phyloP scores from a whole-genome alignment of 2,888 invertebrate genomes.

The Xylota sylvarum region DNA sequence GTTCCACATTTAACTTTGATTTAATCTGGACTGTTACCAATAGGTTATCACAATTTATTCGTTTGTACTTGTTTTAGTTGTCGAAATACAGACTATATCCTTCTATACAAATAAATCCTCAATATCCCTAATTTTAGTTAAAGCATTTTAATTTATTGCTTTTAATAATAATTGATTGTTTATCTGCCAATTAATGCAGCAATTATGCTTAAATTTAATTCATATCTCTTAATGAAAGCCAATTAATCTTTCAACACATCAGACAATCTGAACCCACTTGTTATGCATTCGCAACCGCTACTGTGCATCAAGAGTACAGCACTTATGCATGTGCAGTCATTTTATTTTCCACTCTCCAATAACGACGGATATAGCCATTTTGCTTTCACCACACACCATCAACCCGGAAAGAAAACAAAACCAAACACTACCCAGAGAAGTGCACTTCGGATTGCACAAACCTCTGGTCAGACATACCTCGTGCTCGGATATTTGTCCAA shows the following conservation, averaged over 20 bases:
- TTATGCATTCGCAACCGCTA: not conserved
- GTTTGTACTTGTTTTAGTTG: too few species aligned
- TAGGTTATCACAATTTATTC: too few species aligned
- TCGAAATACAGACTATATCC: too few species aligned
- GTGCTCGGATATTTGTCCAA: not conserved
- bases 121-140: not conserved
- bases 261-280: not conserved
- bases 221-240: not conserved
- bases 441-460: constrained; percentile 17
- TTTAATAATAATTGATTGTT: not conserved
- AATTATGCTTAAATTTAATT: not conserved
- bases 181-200: not conserved
- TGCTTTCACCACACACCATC: not conserved
- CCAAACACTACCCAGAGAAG: not conserved
- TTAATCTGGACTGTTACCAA: too few species aligned
- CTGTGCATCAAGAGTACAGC: not conserved
- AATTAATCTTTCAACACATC: constrained; percentile 6
- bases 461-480: not conserved
- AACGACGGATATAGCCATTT: constrained; percentile 18
- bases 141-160: not conserved
- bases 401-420: not conserved
- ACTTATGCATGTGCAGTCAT: not conserved
- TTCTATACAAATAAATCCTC: too few species aligned
- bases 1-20: too few species aligned
- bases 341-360: not conserved